Base-by-base conservation (phyloP, 2,888 invertebrate genomes). In the Ptychoptera albimana region DNA sequence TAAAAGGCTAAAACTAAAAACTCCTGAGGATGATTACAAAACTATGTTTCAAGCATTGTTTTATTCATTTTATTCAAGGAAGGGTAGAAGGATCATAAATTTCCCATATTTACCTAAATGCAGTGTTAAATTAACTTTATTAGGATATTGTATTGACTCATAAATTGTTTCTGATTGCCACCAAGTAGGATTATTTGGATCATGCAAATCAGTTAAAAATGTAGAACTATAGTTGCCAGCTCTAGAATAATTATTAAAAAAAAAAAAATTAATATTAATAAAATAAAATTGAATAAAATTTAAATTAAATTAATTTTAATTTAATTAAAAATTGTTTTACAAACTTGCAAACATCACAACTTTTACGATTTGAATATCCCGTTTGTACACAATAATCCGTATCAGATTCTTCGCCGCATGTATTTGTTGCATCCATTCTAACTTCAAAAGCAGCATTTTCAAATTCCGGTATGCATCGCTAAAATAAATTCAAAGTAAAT, bases 91-190 rank as follows among this genome's bases (percentile, higher is more conserved):
- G 9, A n/a, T n/a, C n/a, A n/a, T n/a, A n/a, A n/a, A n/a, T n/a
- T n/a, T n/a, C 30, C 14, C 11, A 9, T 34, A 58, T 72, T 70
- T 60, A 91, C 92, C 80, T 50, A 94, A 72, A 58, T 83, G 74
- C 30, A 97, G 69, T 0, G 93, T 94, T 49, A 98, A 70, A 65
- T 96, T 96, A 53, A 98, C 94, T 64, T 82, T 82, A 56, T 79
- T 82, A 1, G 93, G 92, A 60, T 83, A 85, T 61, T 92, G 88
- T 45, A 93, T 81, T 23, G 82, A 85, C 57, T 97, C 92, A 57
- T 76, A 77, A 92, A 98, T 94, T 2, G 98, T 97, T 61, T 96
- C 93, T 1, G 93, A 93, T 62, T 94, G 93, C 94, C 94, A 94
- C 89, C 91, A 94, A 1, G 93, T 91, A 52, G 83, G 82, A 59